Base-by-base conservation (phyloP, 2,888 invertebrate species). In the Callimorpha dominula region DNA sequence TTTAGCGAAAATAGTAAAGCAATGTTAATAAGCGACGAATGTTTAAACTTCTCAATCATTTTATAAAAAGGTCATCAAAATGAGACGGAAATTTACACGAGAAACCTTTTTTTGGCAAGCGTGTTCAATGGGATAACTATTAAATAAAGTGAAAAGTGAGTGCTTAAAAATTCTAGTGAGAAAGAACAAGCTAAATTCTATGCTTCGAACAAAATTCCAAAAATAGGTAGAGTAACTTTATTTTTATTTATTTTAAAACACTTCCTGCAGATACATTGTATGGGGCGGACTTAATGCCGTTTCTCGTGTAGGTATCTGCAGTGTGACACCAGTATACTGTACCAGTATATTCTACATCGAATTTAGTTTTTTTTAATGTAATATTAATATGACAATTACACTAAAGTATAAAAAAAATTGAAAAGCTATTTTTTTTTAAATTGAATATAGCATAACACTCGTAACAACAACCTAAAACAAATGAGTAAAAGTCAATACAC, bases 271-370 rank as follows among this genome's bases (percentile, higher is more conserved):
- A n/a, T n/a, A n/a, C n/a, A n/a, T n/a, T n/a, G n/a, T n/a, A n/a
- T n/a, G n/a, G n/a, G n/a, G n/a, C n/a, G n/a, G n/a, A n/a, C n/a
- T n/a, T n/a, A n/a, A n/a, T n/a, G n/a, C n/a, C n/a, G n/a, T n/a
- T 90, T 88, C 88, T 86, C 75, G 76, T 78, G 78, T 84, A 83
- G 84, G 84, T 90, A 92, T 93, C 93, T 91, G 93, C 93, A 93
- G 87, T 93, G 94, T 93, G 94, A 91, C 94, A 91, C 14, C 31
- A 85, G 80, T n/a, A n/a, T n/a, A n/a, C n/a, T n/a, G n/a, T n/a
- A 91, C 14, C 31, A 85, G 80, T 87, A 68, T 84, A 83, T 88
- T 83, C 81, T 81, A 89, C 90, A 91, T 91, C 89, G 90, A 92
- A 92, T 90, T 20, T 31, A 31, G 12, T 60, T 20, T 7, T 31